Conservation (phyloP, 2,888 invertebrate species). For the Falcaria lacertinaria region DNA sequence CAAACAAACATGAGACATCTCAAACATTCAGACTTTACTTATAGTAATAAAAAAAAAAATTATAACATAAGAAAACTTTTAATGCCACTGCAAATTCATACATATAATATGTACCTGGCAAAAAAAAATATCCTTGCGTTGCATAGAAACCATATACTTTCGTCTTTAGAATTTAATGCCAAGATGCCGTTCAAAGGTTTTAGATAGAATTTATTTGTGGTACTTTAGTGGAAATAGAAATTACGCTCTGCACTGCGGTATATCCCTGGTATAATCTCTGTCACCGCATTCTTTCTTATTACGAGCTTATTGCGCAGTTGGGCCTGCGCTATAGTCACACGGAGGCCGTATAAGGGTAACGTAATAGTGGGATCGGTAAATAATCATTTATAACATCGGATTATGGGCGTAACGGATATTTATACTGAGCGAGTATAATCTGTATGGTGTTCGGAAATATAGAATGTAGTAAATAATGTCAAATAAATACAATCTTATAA, state of each 20-base stretch:
- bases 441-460: background rate
- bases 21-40: too few species aligned
- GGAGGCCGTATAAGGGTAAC: slow-evolving; percentile 8
- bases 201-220: slow-evolving; percentile 54
- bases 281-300: slow-evolving; percentile 58
- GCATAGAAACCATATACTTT: too few species aligned
- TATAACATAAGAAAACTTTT: too few species aligned
- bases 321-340: slow-evolving; percentile 14
- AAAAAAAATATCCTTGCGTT: too few species aligned
- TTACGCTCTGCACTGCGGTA: slow-evolving; percentile 61
- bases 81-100: too few species aligned
- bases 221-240: slow-evolving; percentile 48
- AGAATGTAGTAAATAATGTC: background rate
- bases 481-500: background rate
- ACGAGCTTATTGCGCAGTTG: slow-evolving; percentile 36
- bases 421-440: slow-evolving; percentile 3
- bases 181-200: slow-evolving; percentile 42
- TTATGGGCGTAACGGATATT: slow-evolving; percentile 4
- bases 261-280: slow-evolving; percentile 52
- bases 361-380: slow-evolving; percentile 14
- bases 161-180: slow-evolving; percentile 34
- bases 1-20: too few species aligned
- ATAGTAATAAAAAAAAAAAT: too few species aligned
- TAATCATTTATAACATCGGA: slow-evolving; percentile 13
- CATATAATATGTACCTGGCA: too few species aligned